Evolutionary conservation across 2,888 invertebrate species (phyloP).

Genomic region (Laothoe populi): DNA sequence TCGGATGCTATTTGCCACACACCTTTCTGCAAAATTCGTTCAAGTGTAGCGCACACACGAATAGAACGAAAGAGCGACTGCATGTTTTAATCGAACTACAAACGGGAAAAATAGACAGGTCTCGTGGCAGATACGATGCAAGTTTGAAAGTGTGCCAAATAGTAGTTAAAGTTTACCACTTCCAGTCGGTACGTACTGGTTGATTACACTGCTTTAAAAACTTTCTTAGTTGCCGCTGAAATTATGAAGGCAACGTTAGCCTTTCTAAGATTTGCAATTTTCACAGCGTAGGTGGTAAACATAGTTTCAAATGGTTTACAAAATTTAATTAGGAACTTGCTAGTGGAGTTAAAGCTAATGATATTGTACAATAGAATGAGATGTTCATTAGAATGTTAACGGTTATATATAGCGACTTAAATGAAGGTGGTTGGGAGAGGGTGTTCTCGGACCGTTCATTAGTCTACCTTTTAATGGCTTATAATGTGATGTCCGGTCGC

Average conservation of each 20-base stretch:
- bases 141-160: slow-evolving; percentile 71
- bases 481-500: slow-evolving; percentile 38
- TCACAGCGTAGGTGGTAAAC: slow-evolving; percentile 16
- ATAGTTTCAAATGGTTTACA: slow-evolving; percentile 1
- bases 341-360: not conserved
- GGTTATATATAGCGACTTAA: slow-evolving; percentile 6
- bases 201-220: slow-evolving; percentile 54
- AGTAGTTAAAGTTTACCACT: slow-evolving; percentile 59
- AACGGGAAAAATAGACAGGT: slow-evolving; percentile 49
- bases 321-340: slow-evolving; percentile 22
- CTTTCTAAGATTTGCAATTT: slow-evolving; percentile 15
- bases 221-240: slow-evolving; percentile 38
- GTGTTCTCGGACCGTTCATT: not conserved
- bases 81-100: slow-evolving; percentile 57
- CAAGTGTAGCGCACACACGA: slow-evolving; percentile 50
- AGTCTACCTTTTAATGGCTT: slow-evolving; percentile 8
- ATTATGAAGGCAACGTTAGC: slow-evolving; percentile 40
- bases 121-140: slow-evolving; percentile 45
- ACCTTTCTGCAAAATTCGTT: slow-evolving; percentile 50
- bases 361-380: not conserved
- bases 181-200: slow-evolving; percentile 43
- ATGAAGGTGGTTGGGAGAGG: not conserved
- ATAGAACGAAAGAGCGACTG: slow-evolving; percentile 51
- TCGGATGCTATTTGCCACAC: slow-evolving; percentile 47
- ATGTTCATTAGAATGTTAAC: not conserved